These are phyloP conservation scores for Camptogramma bilineatum DNA, from an alignment of 2,888 invertebrate genomes.

Conservation along the genomic window DNA sequence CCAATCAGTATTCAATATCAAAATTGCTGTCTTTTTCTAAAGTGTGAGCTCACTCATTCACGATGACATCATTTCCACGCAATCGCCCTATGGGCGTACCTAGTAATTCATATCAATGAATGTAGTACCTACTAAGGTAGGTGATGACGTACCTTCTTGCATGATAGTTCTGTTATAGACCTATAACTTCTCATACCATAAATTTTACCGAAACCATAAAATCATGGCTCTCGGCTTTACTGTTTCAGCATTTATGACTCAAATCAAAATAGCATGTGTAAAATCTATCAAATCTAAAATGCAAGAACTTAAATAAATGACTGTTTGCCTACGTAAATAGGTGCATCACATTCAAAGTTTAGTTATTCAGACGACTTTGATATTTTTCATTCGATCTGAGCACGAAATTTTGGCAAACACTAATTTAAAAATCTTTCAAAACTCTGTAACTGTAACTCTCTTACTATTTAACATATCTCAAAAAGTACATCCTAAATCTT, in stretches of 20 bases:
- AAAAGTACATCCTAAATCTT: too few relatives aligned
- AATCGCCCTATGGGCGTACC: too few relatives aligned
- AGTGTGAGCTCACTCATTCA: too few relatives aligned
- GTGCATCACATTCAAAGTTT: conserved; percentile 18
- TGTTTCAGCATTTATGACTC: conserved; percentile 31
- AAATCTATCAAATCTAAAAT: conserved; percentile 31
- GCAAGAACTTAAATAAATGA: conserved; percentile 25
- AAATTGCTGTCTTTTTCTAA: too few relatives aligned
- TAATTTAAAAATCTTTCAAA: too few relatives aligned
- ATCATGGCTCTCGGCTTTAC: conserved; percentile 31
- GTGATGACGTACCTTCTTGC: conserved; percentile 11
- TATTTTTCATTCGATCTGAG: conserved; percentile 13
- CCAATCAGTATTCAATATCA: too few relatives aligned
- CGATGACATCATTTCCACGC: too few relatives aligned
- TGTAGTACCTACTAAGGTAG: background rate
- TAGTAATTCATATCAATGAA: background rate
- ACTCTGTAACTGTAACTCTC: too few relatives aligned
- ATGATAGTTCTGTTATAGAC: conserved; percentile 20
- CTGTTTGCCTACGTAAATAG: conserved; percentile 21
- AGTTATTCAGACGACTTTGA: background rate
- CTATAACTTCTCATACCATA: conserved; percentile 25
- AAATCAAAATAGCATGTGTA: conserved; percentile 41
- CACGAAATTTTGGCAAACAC: conserved; percentile 3
- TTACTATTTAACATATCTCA: too few relatives aligned
- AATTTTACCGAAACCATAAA: conserved; percentile 27